phyloP scores from a whole-genome alignment of 64 coral and sea anemone genomes.

The Porites lutea region DNA sequence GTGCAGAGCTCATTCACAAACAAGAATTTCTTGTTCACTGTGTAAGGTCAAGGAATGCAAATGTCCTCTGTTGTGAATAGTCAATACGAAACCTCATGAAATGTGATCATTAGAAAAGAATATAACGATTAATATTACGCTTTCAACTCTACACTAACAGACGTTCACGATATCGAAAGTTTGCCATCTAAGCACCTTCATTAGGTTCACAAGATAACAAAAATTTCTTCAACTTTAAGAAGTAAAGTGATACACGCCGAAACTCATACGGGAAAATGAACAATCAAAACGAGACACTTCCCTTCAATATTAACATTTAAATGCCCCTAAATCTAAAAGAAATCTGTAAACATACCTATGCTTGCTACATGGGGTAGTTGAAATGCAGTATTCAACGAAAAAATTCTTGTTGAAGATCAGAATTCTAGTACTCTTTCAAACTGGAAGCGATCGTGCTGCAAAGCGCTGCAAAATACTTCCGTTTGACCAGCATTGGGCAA shows the following conservation, averaged over 20 bases:
- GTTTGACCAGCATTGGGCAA: background rate
- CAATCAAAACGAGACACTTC: background rate
- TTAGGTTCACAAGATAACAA: no score
- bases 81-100: no score
- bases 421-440: background rate
- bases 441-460: no score
- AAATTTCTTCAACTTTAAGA: background rate
- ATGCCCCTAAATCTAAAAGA: background rate
- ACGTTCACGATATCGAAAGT: no score
- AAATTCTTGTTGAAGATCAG: background rate
- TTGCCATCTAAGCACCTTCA: no score
- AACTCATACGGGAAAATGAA: background rate
- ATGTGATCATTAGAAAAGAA: no score
- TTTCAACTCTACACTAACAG: no score
- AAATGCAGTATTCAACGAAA: background rate
- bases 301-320: background rate
- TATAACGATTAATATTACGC: no score
- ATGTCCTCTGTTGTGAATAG: no score
- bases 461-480: slow-evolving; percentile 13
- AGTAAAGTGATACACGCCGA: background rate
- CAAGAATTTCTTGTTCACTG: no score
- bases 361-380: background rate
- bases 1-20: no score
- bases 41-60: no score
- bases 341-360: background rate